phyloP scores from a whole-genome alignment of 2,888 invertebrate species.

The Mythimna impura region DNA sequence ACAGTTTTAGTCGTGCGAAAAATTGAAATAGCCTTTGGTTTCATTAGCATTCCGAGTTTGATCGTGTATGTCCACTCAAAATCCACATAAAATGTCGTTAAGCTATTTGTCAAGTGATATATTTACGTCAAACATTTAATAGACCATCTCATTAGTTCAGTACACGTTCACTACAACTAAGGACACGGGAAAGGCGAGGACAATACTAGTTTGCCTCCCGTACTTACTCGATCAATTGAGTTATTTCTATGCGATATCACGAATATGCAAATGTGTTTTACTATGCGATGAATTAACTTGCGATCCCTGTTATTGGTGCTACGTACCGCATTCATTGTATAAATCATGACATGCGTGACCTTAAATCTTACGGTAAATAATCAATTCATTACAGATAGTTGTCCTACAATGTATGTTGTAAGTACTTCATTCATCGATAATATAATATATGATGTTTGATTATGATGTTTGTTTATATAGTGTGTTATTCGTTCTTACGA shows the following conservation, averaged over 20 bases:
- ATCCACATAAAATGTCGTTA: constrained; percentile 54
- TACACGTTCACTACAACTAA: constrained; percentile 84
- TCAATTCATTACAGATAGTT: constrained; percentile 50
- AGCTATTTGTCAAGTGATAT: constrained; percentile 72
- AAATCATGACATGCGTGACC: constrained; percentile 63
- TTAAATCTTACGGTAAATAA: constrained; percentile 65
- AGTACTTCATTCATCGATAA: constrained; percentile 43
- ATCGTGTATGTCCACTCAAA: constrained; percentile 53
- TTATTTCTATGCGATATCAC: constrained; percentile 79
- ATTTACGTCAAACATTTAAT: constrained; percentile 85
- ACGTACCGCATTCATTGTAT: constrained; percentile 70
- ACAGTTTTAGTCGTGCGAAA: constrained; percentile 16
- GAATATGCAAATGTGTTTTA: constrained; percentile 77
- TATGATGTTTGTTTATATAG: constrained; percentile 15
- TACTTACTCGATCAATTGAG: constrained; percentile 73
- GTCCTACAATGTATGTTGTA: constrained; percentile 36
- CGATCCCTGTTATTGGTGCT: constrained; percentile 73
- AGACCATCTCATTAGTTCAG: constrained; percentile 85
- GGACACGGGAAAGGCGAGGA: constrained; percentile 81
- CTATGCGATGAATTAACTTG: constrained; percentile 74
- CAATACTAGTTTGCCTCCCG: constrained; percentile 66
- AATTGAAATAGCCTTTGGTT: constrained; percentile 7
- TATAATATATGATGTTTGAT: too few species aligned
- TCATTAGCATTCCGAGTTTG: constrained; percentile 45
- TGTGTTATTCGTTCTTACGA: constrained; percentile 1